Base-by-base conservation (phyloP, 2,888 invertebrate genomes). In the Pollenia angustigena region DNA sequence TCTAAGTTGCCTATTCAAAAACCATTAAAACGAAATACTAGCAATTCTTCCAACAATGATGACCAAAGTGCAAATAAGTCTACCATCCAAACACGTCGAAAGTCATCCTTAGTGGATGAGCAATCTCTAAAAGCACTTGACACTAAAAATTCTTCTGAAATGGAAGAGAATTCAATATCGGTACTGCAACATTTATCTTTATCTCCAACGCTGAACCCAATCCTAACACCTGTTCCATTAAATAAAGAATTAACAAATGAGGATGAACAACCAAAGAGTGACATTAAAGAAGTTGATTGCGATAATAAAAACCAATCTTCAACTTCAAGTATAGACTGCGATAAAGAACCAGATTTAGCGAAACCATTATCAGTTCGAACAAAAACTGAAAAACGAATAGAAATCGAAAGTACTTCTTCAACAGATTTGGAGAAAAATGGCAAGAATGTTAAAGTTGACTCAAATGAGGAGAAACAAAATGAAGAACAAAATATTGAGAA, bases 61-160 rank as follows among this genome's bases (percentile, higher is more conserved):
- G 85, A 83, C 48, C 78, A 62, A 72, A 82, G 8, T 32, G 9
- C 81, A 56, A 83, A 74, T 72, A 83, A 83, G 2, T 48, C 81
- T 16, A 71, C 56, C 46, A 76, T 72, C 32, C 84, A 68, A 64
- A 89, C 89, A n/a, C 89, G 91, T 8, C 89, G 90, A 68, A 91
- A 90, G 75, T 89, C 83, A 9, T 62, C 90, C 11, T 90, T 90
- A 2, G 18, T 90, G 4, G 94, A 94, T 85, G 93, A 92, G 74
- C 90, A 89, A 42, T 91, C 91, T 2, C 40, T 11, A 7, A 83
- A 74, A 46, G 18, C 54, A 11, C 44, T 72, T 72, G 52, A 91
- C 91, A 50, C 91, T 1, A 60, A 56, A 52, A 71, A 64, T 44
- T 18, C 44, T 52, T 60, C 64, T 9, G 64, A 48, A 66, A 42